Conservation (phyloP, 2,888 invertebrate genomes). For the Eupithecia abbreviata region DNA sequence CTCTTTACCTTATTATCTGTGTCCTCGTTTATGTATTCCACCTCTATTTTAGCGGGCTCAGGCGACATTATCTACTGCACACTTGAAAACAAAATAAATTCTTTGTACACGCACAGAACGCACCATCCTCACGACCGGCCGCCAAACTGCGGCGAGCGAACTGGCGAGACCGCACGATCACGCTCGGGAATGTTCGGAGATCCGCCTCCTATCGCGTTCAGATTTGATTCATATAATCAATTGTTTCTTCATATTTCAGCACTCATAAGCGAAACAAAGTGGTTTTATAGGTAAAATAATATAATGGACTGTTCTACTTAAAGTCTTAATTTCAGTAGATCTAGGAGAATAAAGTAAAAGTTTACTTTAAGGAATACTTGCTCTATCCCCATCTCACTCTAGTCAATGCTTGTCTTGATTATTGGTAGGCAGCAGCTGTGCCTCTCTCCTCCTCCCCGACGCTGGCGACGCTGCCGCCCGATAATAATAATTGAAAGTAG, state of each 20-base stretch:
- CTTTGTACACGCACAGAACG: constrained; percentile 79
- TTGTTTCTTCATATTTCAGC: constrained; percentile 43
- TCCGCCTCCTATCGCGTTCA: constrained; percentile 82
- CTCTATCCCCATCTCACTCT: constrained; percentile 72
- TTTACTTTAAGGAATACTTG: constrained; percentile 47
- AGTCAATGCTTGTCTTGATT: constrained; percentile 78
- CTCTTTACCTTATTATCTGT: constrained; percentile 77
- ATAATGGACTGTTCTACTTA: not conserved
- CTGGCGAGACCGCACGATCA: constrained; percentile 70
- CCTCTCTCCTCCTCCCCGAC: constrained; percentile 84
- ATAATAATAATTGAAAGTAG: constrained; percentile 85
- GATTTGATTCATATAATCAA: constrained; percentile 58
- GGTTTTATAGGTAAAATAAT: not conserved
- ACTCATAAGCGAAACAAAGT: constrained; percentile 6
- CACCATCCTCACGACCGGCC: constrained; percentile 83
- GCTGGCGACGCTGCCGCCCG: constrained; percentile 81
- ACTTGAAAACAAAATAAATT: constrained; percentile 73
- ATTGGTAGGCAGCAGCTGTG: constrained; percentile 85
- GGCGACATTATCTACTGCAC: constrained; percentile 82
- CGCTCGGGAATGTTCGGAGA: constrained; percentile 77
- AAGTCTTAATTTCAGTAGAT: not conserved
- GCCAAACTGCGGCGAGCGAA: constrained; percentile 81
- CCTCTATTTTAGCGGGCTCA: constrained; percentile 77
- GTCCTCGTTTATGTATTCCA: constrained; percentile 81
- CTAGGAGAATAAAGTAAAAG: constrained; percentile 19